Evolutionary conservation across 2,797 vertebrate species (phyloP).

Genomic region (Adelosebastes latens): DNA sequence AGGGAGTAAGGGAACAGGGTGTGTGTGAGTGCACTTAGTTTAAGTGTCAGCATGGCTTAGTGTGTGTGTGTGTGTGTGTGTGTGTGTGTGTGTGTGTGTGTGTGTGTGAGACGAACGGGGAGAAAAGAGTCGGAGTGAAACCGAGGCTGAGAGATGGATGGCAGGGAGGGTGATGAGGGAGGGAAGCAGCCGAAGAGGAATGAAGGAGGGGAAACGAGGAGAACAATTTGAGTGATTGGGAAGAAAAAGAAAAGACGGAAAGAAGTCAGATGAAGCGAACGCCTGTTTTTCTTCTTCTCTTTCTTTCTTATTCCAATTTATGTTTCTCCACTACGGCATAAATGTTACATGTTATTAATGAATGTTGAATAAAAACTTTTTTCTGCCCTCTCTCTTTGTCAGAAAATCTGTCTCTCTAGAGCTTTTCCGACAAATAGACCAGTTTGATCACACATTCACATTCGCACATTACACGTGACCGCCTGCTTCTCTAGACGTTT

Average conservation of each 20-base stretch:
- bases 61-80: constrained; percentile 58
- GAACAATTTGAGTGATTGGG: constrained; percentile 11
- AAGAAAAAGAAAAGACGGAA: constrained; percentile 50
- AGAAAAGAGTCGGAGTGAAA: constrained; percentile 50
- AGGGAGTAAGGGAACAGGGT: constrained; percentile 71
- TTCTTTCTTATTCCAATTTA: constrained; percentile 34
- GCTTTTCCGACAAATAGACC: constrained; percentile 49
- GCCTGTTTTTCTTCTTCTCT: background rate
- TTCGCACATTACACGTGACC: constrained; percentile 9
- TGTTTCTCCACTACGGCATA: constrained; percentile 27
- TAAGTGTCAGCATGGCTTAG: constrained; percentile 71
- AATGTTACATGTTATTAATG: constrained; percentile 55
- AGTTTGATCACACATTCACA: constrained; percentile 36
- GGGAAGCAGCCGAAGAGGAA: constrained; percentile 29
- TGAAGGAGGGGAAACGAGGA: constrained; percentile 13
- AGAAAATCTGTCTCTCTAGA: constrained; percentile 22
- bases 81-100: constrained; percentile 1
- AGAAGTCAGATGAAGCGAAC: constrained; percentile 6
- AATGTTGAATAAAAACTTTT: constrained; percentile 44
- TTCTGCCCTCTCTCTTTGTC: constrained; percentile 15
- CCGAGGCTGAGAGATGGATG: constrained; percentile 61
- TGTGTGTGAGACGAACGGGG: constrained; percentile 24
- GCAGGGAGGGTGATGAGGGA: constrained; percentile 35
- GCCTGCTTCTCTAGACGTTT: background rate
- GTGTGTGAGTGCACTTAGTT: constrained; percentile 78